phyloP scores from a whole-genome alignment of 2,797 vertebrate genomes.

The Rhincodon typus region DNA sequence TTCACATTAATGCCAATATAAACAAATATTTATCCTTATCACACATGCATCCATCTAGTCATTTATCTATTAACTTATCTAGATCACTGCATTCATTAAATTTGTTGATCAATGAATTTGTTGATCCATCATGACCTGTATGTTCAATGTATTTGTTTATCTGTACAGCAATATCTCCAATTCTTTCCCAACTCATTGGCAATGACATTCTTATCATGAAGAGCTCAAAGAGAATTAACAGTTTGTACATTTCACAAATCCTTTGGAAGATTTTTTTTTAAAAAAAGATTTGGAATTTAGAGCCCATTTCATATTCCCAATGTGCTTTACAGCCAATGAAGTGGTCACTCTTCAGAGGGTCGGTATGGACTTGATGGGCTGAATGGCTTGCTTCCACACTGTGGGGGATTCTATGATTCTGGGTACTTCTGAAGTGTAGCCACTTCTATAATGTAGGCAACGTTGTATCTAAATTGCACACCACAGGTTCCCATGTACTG shows the following conservation, averaged over 20 bases:
- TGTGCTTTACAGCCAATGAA: not conserved
- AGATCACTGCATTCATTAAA: not conserved
- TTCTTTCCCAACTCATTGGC: not conserved
- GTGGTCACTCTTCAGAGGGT: too few relatives aligned
- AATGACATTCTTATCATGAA: not conserved
- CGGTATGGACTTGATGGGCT: too few relatives aligned
- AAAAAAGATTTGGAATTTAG: not conserved
- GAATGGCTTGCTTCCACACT: too few relatives aligned
- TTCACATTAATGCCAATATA: not conserved
- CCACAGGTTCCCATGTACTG: not conserved
- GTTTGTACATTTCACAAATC: not conserved
- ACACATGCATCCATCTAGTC: not conserved
- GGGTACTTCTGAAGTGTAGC: not conserved
- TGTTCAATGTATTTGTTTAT: not conserved
- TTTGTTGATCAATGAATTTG: not conserved
- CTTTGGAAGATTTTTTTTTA: not conserved
- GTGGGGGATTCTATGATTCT: too few relatives aligned
- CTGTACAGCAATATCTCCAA: not conserved
- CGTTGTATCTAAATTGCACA: not conserved
- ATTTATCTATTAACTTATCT: constrained; percentile 6
- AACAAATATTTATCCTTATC: not conserved
- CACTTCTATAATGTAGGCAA: not conserved
- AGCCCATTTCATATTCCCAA: not conserved
- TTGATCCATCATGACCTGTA: too few relatives aligned
- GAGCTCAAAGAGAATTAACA: not conserved